These are phyloP conservation scores for Rhaphigaster nebulosa DNA, from an alignment of 2,888 invertebrate genomes.

Conservation along the genomic window DNA sequence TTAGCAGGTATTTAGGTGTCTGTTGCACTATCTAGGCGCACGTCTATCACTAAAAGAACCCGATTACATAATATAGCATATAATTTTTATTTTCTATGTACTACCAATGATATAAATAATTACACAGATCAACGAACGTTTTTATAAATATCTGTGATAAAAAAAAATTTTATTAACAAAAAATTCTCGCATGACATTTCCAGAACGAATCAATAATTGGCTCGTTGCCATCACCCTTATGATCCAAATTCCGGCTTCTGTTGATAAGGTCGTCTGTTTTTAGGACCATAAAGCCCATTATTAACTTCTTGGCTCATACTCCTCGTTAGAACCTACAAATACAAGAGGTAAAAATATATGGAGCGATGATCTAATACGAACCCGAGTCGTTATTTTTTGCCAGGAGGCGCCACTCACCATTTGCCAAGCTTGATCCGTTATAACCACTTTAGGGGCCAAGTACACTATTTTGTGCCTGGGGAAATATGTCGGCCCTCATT, in stretches of 20 bases:
- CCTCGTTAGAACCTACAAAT: not conserved
- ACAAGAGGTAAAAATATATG: conserved; percentile 18
- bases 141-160: too few relatives aligned
- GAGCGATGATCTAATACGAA: conserved; percentile 5
- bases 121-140: too few relatives aligned
- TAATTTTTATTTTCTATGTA: too few relatives aligned
- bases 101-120: too few relatives aligned
- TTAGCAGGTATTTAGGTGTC: too few relatives aligned
- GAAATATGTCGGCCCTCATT: not conserved
- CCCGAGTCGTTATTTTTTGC: not conserved
- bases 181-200: not conserved
- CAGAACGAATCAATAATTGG: not conserved
- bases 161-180: too few relatives aligned
- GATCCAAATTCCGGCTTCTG: not conserved
- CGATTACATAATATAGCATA: too few relatives aligned
- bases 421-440: conserved; percentile 5
- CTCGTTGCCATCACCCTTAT: not conserved
- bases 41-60: too few relatives aligned
- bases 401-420: not conserved
- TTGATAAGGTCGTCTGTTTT: conserved; percentile 4
- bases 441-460: not conserved
- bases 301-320: not conserved
- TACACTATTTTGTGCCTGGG: conserved; percentile 15
- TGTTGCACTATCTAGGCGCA: too few relatives aligned
- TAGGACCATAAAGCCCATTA: not conserved